These are phyloP conservation scores for Ashinkailepas kermadecensis DNA, from an alignment of 2,888 invertebrate genomes.

Conservation along the genomic window DNA sequence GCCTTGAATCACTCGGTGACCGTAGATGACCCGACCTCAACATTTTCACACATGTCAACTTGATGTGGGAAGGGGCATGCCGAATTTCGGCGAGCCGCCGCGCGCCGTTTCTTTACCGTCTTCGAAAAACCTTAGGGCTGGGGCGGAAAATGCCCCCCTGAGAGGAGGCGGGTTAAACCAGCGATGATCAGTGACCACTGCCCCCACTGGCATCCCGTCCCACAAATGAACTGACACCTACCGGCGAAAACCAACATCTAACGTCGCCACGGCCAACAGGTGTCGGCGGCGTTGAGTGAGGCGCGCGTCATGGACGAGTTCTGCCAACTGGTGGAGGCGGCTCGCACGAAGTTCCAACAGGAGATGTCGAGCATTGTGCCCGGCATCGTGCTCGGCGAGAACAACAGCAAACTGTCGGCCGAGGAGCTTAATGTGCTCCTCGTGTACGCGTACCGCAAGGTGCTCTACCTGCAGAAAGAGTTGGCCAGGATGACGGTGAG, in stretches of 20 bases:
- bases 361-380: conserved; percentile 61
- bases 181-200: too few species aligned
- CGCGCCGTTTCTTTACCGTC: too few species aligned
- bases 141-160: too few species aligned
- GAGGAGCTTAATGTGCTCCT: conserved; percentile 69
- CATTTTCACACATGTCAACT: too few species aligned
- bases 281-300: conserved; percentile 12
- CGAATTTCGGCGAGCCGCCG: too few species aligned
- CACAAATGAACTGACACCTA: too few species aligned
- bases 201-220: too few species aligned
- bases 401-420: conserved; percentile 47
- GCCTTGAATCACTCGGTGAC: too few species aligned
- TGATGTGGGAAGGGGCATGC: too few species aligned
- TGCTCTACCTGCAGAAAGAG: conserved; percentile 68
- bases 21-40: too few species aligned
- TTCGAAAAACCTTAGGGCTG: too few species aligned
- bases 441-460: conserved; percentile 66
- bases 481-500: conserved; percentile 59
- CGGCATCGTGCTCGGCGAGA: conserved; percentile 56
- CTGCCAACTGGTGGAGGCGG: conserved; percentile 64
- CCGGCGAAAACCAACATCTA: neutral
- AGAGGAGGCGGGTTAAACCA: too few species aligned
- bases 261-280: neutral
- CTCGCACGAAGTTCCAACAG: conserved; percentile 44
- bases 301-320: conserved; percentile 53